Base-by-base conservation (phyloP, 1,140 invertebrate genomes). In the Armadillidium nasatum region DNA sequence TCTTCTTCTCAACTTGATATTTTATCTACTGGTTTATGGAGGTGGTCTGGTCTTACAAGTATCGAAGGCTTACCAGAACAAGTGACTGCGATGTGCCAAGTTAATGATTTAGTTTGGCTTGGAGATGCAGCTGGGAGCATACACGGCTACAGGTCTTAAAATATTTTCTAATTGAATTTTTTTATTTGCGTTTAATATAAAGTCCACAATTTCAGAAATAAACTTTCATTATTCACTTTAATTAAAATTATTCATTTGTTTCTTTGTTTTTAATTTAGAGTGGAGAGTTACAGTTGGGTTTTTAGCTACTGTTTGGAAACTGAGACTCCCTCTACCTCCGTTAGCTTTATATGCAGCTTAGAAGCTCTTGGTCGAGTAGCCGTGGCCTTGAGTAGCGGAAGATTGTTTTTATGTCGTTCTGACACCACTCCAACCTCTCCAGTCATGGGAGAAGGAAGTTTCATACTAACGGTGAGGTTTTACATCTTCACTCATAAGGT, bases 91-190 rank as follows among this genome's bases (percentile, higher is more conserved):
- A 83, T 83, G 68, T 84, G 84, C 70, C 74, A 82, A 84, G 74
- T 86, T 90, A 82, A 88, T 89, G 86, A 88, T 76, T 87, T 87
- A 46, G 89, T 96, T 71, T 97, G 94, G 94, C 88, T 95, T 74
- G 94, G 94, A 0, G 94, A 96, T 84, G 91, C 90, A 74, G 85
- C 87, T 0, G 93, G 93, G 15, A 89, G 90, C 74, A 88, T 96
- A 71, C 91, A 93, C 82, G 91, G 93, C 0, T 95, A 93, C 80
- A 87, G 86, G 89, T 90, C 79, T 72, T 33, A 33, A 19, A 22
- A 10, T 11, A 33, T 69, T 75, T 75, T 67, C 66, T 75, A 23
- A 23, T 75, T 19, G 13, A 44, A 19, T 74, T 60, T 44, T 60
- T n/a, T n/a, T n/a, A n/a, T n/a, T n/a, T n/a, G n/a, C n/a, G n/a